Base-by-base conservation (phyloP, 2,113 vertebrate genomes). In the Gnathonemus longibarbis region DNA sequence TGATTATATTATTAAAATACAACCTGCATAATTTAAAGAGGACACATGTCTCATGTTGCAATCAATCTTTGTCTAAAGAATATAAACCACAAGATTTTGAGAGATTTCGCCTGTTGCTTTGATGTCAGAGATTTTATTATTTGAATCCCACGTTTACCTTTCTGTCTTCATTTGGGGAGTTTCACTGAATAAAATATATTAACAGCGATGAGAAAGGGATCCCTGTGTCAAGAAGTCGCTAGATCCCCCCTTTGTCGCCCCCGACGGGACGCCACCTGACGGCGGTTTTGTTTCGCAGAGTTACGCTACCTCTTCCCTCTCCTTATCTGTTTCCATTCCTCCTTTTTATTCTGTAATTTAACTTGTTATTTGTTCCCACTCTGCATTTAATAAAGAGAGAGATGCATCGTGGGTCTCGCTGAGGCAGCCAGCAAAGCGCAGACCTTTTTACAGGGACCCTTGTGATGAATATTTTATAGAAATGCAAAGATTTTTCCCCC, bases 381-480 rank as follows among this genome's bases (percentile, higher is more conserved):
- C 91, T 88, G 91, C 91, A 91, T 90, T 93, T 93, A 91, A 91
- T 92, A 92, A 93, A 88, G 53, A 89, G n/a, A 35, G 50, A 48
- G 31, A 56, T 35, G 13, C 48, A 87, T 56, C 31, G 50, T 15
- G 50, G 84, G 50, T 21, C 48, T 87, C 50, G 5, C 6, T 6
- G 50, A 56, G 50, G 49, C 49, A 53, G 85, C 48, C 50, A 19
- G 27, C 85, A 24, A 45, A 7, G 89, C 90, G 91, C 91, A 90
- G 91, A 94, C 92, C 91, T 90, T 91, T 93, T 93, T 94, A 35
- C 92, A 91, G 93, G 94, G 94, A 93, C 91, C 89, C 91, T 92
- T 62, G 90, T 84, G 48, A 95, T 96, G 94, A 95, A 96, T 96
- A 95, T 96, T 96, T 96, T 95, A 96, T 96, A 95, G 94, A 95